A percentile compares a stretch with the other conserved stretches of the same genome.
Conservation (phyloP, 2,113 vertebrate species). For the Gallinago media region DNA sequence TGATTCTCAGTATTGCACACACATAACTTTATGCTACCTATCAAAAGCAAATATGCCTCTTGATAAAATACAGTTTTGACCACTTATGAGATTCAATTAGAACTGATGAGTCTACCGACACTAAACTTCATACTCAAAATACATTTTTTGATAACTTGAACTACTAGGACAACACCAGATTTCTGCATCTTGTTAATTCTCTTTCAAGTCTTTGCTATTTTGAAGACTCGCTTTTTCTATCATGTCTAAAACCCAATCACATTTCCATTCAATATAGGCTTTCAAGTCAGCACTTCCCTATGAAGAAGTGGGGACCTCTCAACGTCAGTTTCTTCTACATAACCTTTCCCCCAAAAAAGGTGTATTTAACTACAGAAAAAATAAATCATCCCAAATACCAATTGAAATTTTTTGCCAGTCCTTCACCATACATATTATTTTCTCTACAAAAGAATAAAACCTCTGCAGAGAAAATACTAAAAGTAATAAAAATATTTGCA, state of each 20-base stretch:
- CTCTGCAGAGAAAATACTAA: not conserved
- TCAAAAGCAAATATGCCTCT: slow-evolving; percentile 15
- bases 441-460: not conserved
- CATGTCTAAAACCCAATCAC: not conserved
- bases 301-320: not conserved
- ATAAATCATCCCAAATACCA: not conserved
- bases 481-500: not conserved
- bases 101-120: not conserved
- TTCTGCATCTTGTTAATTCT: not conserved
- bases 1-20: slow-evolving; percentile 56
- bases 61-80: slow-evolving; percentile 9
- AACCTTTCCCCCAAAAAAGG: not conserved
- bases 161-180: not conserved
- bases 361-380: not conserved
- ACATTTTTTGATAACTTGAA: not conserved
- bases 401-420: not conserved
- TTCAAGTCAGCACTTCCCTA: not conserved
- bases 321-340: not conserved
- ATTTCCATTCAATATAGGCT: not conserved
- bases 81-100: not conserved
- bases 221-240: not conserved
- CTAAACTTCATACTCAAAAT: not conserved
- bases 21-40: slow-evolving; percentile 62
- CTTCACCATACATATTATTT: not conserved
- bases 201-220: not conserved